Conservation (phyloP, 2,113 vertebrate genomes). For the Hypocryptadius cinnamomeus region DNA sequence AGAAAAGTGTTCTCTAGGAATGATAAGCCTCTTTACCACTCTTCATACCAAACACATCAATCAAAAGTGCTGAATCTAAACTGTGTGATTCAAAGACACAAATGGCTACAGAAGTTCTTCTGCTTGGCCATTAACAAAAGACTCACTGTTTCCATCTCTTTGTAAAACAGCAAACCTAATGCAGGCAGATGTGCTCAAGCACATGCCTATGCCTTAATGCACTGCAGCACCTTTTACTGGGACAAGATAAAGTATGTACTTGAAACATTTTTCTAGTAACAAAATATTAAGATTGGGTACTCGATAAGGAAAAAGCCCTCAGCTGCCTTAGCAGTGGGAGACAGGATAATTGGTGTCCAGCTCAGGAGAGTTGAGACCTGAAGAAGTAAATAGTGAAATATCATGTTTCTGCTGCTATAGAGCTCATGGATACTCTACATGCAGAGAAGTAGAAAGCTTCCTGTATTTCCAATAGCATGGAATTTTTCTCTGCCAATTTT, state of each 20-base stretch:
- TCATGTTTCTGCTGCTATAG: background rate
- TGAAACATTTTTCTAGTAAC: background rate
- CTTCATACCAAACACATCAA: background rate
- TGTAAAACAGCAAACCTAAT: background rate
- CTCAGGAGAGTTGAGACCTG: background rate
- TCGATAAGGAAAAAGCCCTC: background rate
- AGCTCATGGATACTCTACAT: background rate
- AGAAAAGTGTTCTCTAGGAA: background rate
- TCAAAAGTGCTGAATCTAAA: background rate
- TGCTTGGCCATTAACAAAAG: background rate
- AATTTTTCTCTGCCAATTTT: background rate
- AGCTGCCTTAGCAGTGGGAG: background rate
- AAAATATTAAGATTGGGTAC: background rate
- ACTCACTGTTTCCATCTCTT: background rate
- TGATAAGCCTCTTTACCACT: background rate
- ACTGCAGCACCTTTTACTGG: background rate
- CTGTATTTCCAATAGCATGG: background rate
- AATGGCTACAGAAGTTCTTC: background rate
- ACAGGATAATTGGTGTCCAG: background rate
- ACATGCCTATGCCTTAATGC: background rate
- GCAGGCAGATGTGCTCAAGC: background rate
- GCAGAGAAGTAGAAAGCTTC: background rate
- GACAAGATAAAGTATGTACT: background rate
- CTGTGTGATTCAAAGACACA: background rate
- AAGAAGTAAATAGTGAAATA: background rate